Conservation (phyloP, 2,888 invertebrate genomes). For the Rhagonycha lutea region DNA sequence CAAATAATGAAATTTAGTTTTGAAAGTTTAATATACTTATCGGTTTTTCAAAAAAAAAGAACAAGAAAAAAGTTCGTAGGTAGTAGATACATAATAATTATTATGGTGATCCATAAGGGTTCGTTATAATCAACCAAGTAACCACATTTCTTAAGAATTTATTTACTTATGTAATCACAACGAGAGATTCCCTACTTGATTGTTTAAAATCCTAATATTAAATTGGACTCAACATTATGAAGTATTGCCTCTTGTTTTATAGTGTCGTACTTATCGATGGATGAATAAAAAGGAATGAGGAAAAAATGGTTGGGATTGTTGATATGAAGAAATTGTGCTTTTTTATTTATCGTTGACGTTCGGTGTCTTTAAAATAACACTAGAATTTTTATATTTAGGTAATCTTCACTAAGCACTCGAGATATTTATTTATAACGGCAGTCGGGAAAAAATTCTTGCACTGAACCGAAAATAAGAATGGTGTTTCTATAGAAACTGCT, state of each 20-base stretch:
- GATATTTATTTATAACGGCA: conserved; percentile 45
- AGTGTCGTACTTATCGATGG: conserved; percentile 15
- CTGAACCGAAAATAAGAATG: conserved; percentile 43
- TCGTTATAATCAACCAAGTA: background rate
- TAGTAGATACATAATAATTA: too few relatives aligned
- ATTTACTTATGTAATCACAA: background rate
- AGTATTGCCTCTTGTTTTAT: background rate
- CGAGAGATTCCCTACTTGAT: background rate
- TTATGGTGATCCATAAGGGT: conserved; percentile 1
- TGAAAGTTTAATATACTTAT: too few relatives aligned
- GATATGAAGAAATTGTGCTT: conserved; percentile 54
- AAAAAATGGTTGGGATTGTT: conserved; percentile 39
- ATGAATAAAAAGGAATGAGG: conserved; percentile 8
- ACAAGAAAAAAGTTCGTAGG: too few relatives aligned
- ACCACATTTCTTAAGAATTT: background rate
- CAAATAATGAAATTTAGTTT: too few relatives aligned
- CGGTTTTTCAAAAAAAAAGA: too few relatives aligned
- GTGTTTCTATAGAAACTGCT: conserved; percentile 38
- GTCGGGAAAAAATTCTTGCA: conserved; percentile 51
- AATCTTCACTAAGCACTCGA: conserved; percentile 51
- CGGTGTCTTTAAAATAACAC: conserved; percentile 46
- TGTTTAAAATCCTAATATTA: background rate
- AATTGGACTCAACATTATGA: background rate
- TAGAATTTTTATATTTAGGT: conserved; percentile 31
- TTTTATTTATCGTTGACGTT: conserved; percentile 46